These are phyloP conservation scores for Eulacestoma nigropectus DNA, from an alignment of 2,113 vertebrate genomes.

Conservation along the genomic window DNA sequence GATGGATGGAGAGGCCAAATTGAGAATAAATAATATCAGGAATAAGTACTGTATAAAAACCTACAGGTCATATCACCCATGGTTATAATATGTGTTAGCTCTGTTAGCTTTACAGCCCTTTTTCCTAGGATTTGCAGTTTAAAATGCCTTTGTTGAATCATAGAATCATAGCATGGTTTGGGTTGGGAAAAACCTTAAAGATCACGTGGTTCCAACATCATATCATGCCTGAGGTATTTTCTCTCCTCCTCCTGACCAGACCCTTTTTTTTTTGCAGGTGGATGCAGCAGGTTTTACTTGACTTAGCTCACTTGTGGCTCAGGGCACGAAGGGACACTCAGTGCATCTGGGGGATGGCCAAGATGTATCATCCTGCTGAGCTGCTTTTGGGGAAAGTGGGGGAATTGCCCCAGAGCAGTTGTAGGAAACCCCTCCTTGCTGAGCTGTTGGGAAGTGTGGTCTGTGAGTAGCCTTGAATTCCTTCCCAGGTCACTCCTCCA, in stretches of 20 bases:
- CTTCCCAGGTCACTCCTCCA: not conserved
- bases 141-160: not conserved
- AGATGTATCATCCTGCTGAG: fast-evolving
- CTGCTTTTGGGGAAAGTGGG: fast-evolving
- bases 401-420: not conserved
- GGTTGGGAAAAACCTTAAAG: not conserved
- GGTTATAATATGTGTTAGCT: fast-evolving
- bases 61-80: fast-evolving
- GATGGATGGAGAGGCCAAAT: not conserved
- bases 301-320: fast-evolving
- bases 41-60: not conserved
- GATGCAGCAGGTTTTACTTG: not conserved
- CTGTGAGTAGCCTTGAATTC: not conserved
- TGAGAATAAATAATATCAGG: not conserved
- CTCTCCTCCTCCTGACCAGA: not conserved
- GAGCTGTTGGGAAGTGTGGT: not conserved
- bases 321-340: fast-evolving
- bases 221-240: not conserved
- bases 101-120: not conserved
- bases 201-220: not conserved
- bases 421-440: fast-evolving
- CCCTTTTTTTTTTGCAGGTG: fast-evolving
- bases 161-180: not conserved
- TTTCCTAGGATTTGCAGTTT: not conserved
- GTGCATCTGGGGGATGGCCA: fast-evolving